phyloP scores from a whole-genome alignment of 2,888 invertebrate species.

The Cyclophora albipunctata region DNA sequence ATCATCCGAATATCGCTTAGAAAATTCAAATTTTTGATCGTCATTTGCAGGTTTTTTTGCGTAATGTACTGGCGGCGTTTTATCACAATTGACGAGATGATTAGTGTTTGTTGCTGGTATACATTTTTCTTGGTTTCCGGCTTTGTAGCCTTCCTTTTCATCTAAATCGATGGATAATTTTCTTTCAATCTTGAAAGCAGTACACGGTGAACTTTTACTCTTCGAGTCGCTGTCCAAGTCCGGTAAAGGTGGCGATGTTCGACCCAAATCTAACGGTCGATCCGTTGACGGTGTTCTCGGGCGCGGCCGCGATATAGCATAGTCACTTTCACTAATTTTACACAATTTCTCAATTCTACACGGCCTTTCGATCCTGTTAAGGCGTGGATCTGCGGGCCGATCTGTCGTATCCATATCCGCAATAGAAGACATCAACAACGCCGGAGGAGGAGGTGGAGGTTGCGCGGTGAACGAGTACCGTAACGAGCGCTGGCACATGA shows the following conservation, averaged over 20 bases:
- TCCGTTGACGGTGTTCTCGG: conserved; percentile 68
- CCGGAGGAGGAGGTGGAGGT: conserved; percentile 68
- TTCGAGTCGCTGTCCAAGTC: conserved; percentile 32
- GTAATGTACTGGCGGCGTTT: no score
- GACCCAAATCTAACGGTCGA: conserved; percentile 30
- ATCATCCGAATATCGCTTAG: conserved; percentile 23
- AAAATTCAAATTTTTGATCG: conserved; percentile 4
- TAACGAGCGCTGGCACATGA: conserved; percentile 55
- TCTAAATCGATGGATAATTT: conserved; percentile 15
- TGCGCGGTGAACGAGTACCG: conserved; percentile 88
- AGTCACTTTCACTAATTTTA: conserved; percentile 39
- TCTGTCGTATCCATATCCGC: conserved; percentile 6
- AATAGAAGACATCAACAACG: background rate
- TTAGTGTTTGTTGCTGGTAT: no score
- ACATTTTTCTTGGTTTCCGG: background rate
- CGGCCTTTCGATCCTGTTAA: conserved; percentile 32
- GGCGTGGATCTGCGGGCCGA: conserved; percentile 33
- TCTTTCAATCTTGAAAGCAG: conserved; percentile 15
- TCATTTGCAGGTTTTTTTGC: background rate
- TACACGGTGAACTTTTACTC: conserved; percentile 19
- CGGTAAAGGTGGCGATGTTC: conserved; percentile 24
- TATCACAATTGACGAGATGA: no score
- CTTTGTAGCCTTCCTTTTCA: conserved; percentile 13
- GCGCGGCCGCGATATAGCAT: conserved; percentile 57
- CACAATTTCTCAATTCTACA: conserved; percentile 29